Percentiles rank a stretch among this genome's conserved stretches.
Evolutionary conservation across 1,140 invertebrate species (phyloP).

Genomic region (Panulirus ornatus): DNA sequence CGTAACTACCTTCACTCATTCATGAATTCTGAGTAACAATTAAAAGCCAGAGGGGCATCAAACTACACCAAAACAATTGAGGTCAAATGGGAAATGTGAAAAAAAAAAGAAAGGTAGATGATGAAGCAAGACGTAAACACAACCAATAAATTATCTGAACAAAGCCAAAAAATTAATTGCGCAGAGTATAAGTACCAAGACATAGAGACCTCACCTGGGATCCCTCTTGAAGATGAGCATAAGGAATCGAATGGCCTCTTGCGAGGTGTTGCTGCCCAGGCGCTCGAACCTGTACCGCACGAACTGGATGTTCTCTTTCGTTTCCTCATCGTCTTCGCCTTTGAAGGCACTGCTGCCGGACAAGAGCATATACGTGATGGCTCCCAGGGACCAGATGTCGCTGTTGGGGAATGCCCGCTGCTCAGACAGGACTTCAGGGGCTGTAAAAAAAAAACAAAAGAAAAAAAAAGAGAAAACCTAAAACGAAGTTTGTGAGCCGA

Average conservation of each 20-base stretch:
- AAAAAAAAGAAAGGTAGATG: background rate
- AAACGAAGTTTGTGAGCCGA: too few relatives aligned
- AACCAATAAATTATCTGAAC: background rate
- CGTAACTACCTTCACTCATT: too few relatives aligned
- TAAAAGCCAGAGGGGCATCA: too few relatives aligned
- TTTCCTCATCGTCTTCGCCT: slow-evolving; percentile 89
- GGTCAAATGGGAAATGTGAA: too few relatives aligned
- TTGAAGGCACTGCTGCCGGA: slow-evolving; percentile 96
- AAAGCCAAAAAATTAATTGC: slow-evolving; percentile 18
- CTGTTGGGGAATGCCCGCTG: slow-evolving; percentile 91
- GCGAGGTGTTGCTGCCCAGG: slow-evolving; percentile 95
- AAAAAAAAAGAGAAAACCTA: background rate
- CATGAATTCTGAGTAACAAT: too few relatives aligned
- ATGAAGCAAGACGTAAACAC: background rate
- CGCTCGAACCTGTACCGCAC: slow-evolving; percentile 96
- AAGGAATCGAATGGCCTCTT: slow-evolving; percentile 95
- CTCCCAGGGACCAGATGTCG: slow-evolving; percentile 97
- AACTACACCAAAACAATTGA: too few relatives aligned
- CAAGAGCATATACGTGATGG: slow-evolving; percentile 94
- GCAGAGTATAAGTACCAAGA: too few relatives aligned
- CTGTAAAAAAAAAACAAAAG: slow-evolving; percentile 80
- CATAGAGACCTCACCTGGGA: slow-evolving; percentile 84
- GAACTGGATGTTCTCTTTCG: slow-evolving; percentile 93
- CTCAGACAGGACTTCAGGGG: slow-evolving; percentile 94
- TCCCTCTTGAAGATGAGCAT: slow-evolving; percentile 96